Base-by-base conservation (phyloP, 2,797 vertebrate species). In the Acanthis flammea region DNA sequence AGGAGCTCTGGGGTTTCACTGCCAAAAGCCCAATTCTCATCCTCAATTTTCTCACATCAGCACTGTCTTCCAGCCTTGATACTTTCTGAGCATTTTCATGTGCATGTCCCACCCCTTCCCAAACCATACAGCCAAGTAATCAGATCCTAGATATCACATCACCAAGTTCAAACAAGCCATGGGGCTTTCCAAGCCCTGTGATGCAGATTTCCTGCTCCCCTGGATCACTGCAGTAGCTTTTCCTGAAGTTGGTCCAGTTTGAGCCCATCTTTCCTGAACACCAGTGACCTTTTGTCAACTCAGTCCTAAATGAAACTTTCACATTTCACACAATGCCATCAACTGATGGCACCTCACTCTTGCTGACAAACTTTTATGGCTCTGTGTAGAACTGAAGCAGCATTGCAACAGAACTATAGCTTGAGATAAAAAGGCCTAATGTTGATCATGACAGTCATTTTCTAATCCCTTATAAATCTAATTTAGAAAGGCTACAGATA, bases 281-380 rank as follows among this genome's bases (percentile, higher is more conserved):
- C 25, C 1, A 0, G 65, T 12, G 47, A 80, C 13, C 6, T 12
- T 6, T 1, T 2, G 9, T 3, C 41, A 85, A 33, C 14, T 31
- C 7, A 6, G 39, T 61, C 35, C 67, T 14, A 66, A 63, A 33
- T 23, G 10, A 73, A 81, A 10, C 23, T 23, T 48, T 13, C 24
- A n/a, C 2, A 0, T 37, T 58, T 60, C 48, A 37, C 55, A 57
- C 27, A 53, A 11, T 1, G 3, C 31, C 67, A 87, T 25, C 35
- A 19, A 7, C 6, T 28, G 35, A 19, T 39, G 35, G 35, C 35
- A 68, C 21, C 22, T 63, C 55, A 8, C 35, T 33, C 11, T 0
- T n/a, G 28, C 39, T 35, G 33, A 15, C 33, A 82, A 60, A 72
- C 28, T 19, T 24, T 2, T 5, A 18, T 30, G 17, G 35, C 19